Conservation (phyloP, 2,888 invertebrate species). For the Melanchra persicariae region DNA sequence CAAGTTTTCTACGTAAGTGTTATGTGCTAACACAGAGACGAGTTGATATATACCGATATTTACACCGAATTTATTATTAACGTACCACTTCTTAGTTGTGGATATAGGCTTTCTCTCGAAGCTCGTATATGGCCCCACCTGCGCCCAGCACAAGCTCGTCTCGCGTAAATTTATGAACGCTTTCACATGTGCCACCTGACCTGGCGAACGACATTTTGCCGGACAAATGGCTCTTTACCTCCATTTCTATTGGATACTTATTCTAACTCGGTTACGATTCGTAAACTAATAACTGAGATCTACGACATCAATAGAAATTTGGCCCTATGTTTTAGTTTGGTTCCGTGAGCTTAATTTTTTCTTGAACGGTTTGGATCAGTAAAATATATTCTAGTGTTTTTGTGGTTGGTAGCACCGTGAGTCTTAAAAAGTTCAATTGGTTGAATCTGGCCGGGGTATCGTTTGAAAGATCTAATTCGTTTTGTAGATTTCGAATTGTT, state of each 20-base stretch:
- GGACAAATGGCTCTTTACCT: conserved; percentile 85
- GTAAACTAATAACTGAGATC: conserved; percentile 40
- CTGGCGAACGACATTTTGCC: conserved; percentile 84
- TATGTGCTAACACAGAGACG: conserved; percentile 47
- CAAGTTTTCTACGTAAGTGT: conserved; percentile 40
- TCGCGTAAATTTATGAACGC: conserved; percentile 88
- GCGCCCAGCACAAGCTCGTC: conserved; percentile 82
- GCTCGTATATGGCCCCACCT: conserved; percentile 82
- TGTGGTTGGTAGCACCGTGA: neutral
- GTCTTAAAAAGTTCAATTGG: neutral
- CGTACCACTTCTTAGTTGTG: conserved; percentile 72
- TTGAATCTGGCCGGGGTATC: neutral
- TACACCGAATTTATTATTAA: conserved; percentile 68
- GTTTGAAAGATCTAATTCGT: neutral
- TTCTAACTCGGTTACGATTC: conserved; percentile 66
- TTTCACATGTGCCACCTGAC: conserved; percentile 90
- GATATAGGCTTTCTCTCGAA: conserved; percentile 76
- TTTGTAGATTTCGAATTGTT: no score
- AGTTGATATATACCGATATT: conserved; percentile 50
- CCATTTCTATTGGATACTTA: conserved; percentile 84
- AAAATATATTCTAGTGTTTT: neutral
- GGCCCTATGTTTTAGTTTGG: neutral
- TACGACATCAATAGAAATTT: conserved; percentile 8
- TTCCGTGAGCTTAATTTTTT: neutral
- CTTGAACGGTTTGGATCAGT: neutral